Evolutionary conservation across 1,140 invertebrate species (phyloP).

Genomic region (Armadillidium nasatum): DNA sequence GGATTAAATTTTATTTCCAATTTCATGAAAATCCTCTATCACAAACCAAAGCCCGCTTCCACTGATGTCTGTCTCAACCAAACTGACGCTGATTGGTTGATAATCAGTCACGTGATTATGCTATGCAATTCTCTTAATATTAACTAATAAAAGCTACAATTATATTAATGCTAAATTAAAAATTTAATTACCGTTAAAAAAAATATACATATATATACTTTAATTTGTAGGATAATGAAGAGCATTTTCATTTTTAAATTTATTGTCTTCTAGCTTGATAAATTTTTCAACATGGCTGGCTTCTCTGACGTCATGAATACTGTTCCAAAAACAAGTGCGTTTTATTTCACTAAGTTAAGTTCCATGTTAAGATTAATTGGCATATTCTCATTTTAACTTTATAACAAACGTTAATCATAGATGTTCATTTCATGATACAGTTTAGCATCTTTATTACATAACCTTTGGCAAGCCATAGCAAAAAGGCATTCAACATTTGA

Average conservation of each 20-base stretch:
- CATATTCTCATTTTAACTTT: too few relatives aligned
- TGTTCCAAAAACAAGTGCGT: background rate
- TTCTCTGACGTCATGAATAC: background rate
- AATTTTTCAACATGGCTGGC: background rate
- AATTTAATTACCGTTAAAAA: background rate
- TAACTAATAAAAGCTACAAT: background rate
- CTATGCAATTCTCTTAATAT: background rate
- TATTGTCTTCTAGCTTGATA: background rate
- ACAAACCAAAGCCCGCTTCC: constrained; percentile 10
- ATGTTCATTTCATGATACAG: too few relatives aligned
- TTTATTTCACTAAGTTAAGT: too few relatives aligned
- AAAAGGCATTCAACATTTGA: too few relatives aligned
- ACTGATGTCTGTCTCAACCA: background rate
- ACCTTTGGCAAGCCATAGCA: too few relatives aligned
- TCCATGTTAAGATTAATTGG: too few relatives aligned
- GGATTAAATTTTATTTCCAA: background rate
- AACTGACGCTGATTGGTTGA: constrained; percentile 4
- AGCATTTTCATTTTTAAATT: background rate
- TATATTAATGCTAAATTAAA: background rate
- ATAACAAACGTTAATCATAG: too few relatives aligned
- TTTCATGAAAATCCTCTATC: background rate
- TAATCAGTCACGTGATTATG: background rate
- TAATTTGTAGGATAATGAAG: background rate
- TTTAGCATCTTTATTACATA: too few relatives aligned
- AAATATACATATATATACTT: background rate